Evolutionary conservation across 2,113 vertebrate species (phyloP), one percentile per base, ranked within the genome.

Genomic region (Benitochromis conjunctus): DNA sequence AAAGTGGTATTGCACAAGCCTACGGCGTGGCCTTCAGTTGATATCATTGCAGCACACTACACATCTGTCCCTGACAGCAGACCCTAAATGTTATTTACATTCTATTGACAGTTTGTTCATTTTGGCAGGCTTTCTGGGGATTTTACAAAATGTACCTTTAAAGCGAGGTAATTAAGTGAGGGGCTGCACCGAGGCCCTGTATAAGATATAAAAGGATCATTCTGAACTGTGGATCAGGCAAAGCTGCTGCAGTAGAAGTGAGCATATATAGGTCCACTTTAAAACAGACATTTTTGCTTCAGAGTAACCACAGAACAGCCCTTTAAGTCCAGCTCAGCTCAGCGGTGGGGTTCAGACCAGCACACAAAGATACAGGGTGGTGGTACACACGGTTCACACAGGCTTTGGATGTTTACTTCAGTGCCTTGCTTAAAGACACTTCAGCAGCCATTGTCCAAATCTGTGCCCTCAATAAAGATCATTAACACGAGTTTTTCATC

Each of bases 361-460:
- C 54, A 76, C 54, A 62, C 26, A 29, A 26, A 58, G 8, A 81
- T 66, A 46, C 56, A 78, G 55, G 8, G n/a, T 4, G 21, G 82
- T 85, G 48, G 82, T 84, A 66, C 29, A 86, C 84, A 53, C 86
- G 13, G 48, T 19, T 79, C 10, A 41, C 24, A 51, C 43, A 13
- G 51, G 43, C 29, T 76, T 53, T 34, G 43, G 46, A 76, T 13
- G 4, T 31, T 76, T 76, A 29, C 10, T n/a, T 51, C 6, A 0
- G 16, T 51, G 69, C 69, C 43, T 76, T 76, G 71, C 71, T 76
- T 2, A 13, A 53, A 0, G 16, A 53, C 71, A 53, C 46, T 76
- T 76, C 26, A 53, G 71, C 46, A 76, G 46, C 26, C 46, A n/a
- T 0, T 8, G 18, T 76, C 71, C 46, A 76, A 74, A 74, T 3